Evolutionary conservation across 2,888 invertebrate species (phyloP).

Genomic region (Yponomeuta cagnagella): DNA sequence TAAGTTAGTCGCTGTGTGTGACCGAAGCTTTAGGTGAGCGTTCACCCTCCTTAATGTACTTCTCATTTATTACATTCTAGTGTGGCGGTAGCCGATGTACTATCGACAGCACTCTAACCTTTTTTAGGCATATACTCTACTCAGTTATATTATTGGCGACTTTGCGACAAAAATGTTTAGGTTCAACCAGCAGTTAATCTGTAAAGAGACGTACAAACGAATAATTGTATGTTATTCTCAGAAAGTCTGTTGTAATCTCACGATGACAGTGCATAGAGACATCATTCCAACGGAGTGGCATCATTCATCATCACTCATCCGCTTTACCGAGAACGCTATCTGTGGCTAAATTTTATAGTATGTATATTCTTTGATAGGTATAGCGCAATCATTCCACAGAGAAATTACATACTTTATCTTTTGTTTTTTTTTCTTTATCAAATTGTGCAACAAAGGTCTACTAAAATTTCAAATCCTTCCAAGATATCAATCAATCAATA

Average conservation of each 20-base stretch:
- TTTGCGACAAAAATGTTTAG: too few relatives aligned
- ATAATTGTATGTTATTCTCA: not conserved
- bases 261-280: not conserved
- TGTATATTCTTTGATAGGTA: not conserved
- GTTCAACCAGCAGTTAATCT: too few relatives aligned
- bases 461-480: too few relatives aligned
- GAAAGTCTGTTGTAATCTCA: not conserved
- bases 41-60: too few relatives aligned
- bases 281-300: not conserved
- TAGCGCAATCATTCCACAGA: not conserved
- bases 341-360: not conserved
- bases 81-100: too few relatives aligned
- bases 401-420: not conserved
- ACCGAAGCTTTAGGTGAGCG: too few relatives aligned
- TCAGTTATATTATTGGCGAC: too few relatives aligned
- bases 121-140: too few relatives aligned
- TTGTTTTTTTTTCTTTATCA: not conserved
- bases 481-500: too few relatives aligned
- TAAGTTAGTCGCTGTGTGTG: too few relatives aligned
- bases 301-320: not conserved
- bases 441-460: not conserved
- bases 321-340: not conserved
- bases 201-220: not conserved
- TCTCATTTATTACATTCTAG: too few relatives aligned
- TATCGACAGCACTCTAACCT: too few relatives aligned